Percentiles rank a stretch among this genome's conserved stretches.
Conservation (phyloP, 2,888 invertebrate species). For the Cepaea hortensis region DNA sequence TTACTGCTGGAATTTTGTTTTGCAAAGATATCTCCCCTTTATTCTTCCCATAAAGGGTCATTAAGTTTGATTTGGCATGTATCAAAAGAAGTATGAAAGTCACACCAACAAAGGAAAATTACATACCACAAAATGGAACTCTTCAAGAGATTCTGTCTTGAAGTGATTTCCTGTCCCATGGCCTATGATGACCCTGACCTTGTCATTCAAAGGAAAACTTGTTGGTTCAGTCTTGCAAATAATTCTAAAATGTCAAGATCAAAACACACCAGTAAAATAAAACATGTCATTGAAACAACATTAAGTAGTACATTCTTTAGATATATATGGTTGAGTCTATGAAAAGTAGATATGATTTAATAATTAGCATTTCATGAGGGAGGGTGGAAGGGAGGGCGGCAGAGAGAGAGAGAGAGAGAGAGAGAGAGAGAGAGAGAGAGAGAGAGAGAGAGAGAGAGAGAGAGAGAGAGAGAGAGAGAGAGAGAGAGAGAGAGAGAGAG, state of each 20-base stretch:
- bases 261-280: background rate
- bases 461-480: too few species aligned
- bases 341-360: too few species aligned
- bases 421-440: too few species aligned
- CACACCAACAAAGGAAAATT: background rate
- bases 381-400: too few species aligned
- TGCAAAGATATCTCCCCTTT: too few species aligned
- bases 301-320: background rate
- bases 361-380: too few species aligned
- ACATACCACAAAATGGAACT: conserved; percentile 72
- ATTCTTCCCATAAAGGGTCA: too few species aligned
- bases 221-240: conserved; percentile 80
- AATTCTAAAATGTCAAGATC: conserved; percentile 60
- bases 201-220: conserved; percentile 77
- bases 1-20: too few species aligned
- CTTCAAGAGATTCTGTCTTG: conserved; percentile 72
- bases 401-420: too few species aligned
- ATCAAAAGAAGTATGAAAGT: background rate
- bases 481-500: too few species aligned
- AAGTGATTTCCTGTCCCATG: conserved; percentile 70
- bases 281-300: background rate
- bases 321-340: too few species aligned
- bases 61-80: background rate
- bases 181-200: conserved; percentile 78
- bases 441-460: too few species aligned